phyloP scores from a whole-genome alignment of 2,888 invertebrate species.

The Trichogramma evanescens region DNA sequence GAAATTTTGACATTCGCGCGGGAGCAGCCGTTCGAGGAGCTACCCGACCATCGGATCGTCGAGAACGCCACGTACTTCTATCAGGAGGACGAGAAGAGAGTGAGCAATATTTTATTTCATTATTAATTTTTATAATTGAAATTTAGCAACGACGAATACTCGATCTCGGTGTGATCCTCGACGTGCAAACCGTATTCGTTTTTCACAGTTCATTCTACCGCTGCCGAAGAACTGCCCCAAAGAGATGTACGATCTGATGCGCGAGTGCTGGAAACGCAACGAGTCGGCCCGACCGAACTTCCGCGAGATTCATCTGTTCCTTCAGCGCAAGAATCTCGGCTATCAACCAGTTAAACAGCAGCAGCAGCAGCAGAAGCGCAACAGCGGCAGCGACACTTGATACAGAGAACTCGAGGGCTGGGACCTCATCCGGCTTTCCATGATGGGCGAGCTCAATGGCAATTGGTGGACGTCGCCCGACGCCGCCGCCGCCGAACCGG shows the following conservation, averaged over 20 bases:
- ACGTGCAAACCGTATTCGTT: neutral
- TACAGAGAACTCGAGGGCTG: slow-evolving; percentile 44
- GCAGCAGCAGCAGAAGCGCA: slow-evolving; percentile 35
- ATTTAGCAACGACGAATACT: neutral
- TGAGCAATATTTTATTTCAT: slow-evolving; percentile 33
- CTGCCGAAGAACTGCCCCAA: slow-evolving; percentile 73
- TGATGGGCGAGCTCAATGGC: slow-evolving; percentile 44
- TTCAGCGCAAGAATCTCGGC: slow-evolving; percentile 70
- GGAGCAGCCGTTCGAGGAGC: slow-evolving; percentile 73
- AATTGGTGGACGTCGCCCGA: slow-evolving; percentile 41
- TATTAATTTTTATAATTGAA: neutral
- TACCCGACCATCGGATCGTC: slow-evolving; percentile 74
- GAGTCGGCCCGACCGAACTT: slow-evolving; percentile 72
- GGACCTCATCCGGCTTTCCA: slow-evolving; percentile 43
- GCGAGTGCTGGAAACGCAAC: slow-evolving; percentile 79
- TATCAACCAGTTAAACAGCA: slow-evolving; percentile 36
- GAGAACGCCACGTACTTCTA: slow-evolving; percentile 76
- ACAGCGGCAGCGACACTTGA: slow-evolving; percentile 40
- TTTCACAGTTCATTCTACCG: slow-evolving; percentile 50
- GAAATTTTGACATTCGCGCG: slow-evolving; percentile 78
- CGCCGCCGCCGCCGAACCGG: neutral
- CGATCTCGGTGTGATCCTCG: neutral
- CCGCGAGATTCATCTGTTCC: slow-evolving; percentile 77
- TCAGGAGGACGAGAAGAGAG: slow-evolving; percentile 65
- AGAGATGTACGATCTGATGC: slow-evolving; percentile 80